A percentile compares a stretch with the other conserved stretches of the same genome.
phyloP scores from a whole-genome alignment of 2,113 vertebrate genomes.

The Sinocyclocheilus grahami region DNA sequence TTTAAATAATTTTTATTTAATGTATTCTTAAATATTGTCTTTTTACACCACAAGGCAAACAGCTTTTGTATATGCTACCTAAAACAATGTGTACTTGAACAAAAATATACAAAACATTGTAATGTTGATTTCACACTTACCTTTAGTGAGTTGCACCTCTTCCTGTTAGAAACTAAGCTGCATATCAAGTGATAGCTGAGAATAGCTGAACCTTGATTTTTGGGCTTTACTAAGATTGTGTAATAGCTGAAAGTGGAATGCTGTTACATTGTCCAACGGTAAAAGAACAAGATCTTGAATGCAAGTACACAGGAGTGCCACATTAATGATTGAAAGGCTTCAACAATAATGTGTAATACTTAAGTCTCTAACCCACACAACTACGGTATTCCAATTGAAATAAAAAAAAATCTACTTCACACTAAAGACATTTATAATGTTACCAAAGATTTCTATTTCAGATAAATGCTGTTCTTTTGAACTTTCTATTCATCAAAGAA shows the following conservation, averaged over 20 bases:
- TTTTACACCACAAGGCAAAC: neutral
- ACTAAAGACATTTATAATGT: too few relatives aligned
- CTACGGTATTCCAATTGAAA: too few relatives aligned
- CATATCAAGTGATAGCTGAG: slow-evolving; percentile 49
- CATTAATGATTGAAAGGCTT: slow-evolving; percentile 74
- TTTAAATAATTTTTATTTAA: neutral
- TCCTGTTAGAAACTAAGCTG: slow-evolving; percentile 20
- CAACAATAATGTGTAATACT: neutral
- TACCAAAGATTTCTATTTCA: too few relatives aligned
- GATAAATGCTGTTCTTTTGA: too few relatives aligned
- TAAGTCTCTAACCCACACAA: neutral
- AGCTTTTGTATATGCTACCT: neutral
- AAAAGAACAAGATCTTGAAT: slow-evolving; percentile 34
- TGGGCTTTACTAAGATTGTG: slow-evolving; percentile 53
- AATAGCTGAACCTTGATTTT: slow-evolving; percentile 73
- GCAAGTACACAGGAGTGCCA: neutral
- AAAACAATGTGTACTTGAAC: neutral
- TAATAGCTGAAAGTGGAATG: slow-evolving; percentile 53
- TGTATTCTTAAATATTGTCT: neutral
- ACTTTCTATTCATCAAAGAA: too few relatives aligned
- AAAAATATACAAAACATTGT: neutral
- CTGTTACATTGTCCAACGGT: slow-evolving; percentile 59
- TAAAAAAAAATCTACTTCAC: too few relatives aligned
- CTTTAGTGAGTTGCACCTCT: slow-evolving; percentile 53
- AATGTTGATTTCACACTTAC: slow-evolving; percentile 63